Evolutionary conservation across 2,888 invertebrate genomes (phyloP).

Genomic region (Drosophila paramelanica): DNA sequence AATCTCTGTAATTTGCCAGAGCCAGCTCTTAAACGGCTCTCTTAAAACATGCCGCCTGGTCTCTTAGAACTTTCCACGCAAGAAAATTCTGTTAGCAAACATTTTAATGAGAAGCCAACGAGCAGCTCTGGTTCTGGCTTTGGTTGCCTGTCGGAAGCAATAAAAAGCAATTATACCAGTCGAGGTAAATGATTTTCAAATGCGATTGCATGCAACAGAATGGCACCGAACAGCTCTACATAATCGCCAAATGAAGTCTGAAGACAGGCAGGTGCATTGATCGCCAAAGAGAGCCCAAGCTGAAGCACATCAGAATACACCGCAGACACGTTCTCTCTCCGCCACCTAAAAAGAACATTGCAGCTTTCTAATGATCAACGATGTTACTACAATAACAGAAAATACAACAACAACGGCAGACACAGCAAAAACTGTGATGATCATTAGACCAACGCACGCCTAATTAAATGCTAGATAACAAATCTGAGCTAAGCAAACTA

Average conservation of each 20-base stretch:
- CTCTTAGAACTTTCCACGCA: conserved; percentile 32
- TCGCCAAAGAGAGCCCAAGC: conserved; percentile 40
- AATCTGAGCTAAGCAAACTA: conserved; percentile 34
- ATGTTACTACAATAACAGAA: conserved; percentile 37
- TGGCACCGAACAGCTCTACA: conserved; percentile 31
- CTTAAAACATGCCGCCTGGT: conserved; percentile 24
- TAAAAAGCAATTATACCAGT: conserved; percentile 65
- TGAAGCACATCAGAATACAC: conserved; percentile 12
- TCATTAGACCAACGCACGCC: conserved; percentile 66
- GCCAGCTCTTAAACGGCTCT: conserved; percentile 20
- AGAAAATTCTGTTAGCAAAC: conserved; percentile 31
- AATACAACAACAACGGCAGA: conserved; percentile 15
- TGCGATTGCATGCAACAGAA: conserved; percentile 52
- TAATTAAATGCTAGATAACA: conserved; percentile 72
- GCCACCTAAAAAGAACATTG: conserved; percentile 38
- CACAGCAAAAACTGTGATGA: conserved; percentile 31
- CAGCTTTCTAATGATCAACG: conserved; percentile 73
- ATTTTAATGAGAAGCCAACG: conserved; percentile 10
- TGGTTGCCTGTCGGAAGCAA: conserved; percentile 56
- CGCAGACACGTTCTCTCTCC: conserved; percentile 10
- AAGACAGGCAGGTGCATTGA: conserved; percentile 57
- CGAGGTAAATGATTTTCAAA: conserved; percentile 59
- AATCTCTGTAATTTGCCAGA: conserved; percentile 11
- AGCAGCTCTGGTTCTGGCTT: conserved; percentile 18
- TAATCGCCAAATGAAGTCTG: conserved; percentile 51